Base-by-base conservation (phyloP, 1,140 invertebrate species). In the Solenopsis invicta region DNA sequence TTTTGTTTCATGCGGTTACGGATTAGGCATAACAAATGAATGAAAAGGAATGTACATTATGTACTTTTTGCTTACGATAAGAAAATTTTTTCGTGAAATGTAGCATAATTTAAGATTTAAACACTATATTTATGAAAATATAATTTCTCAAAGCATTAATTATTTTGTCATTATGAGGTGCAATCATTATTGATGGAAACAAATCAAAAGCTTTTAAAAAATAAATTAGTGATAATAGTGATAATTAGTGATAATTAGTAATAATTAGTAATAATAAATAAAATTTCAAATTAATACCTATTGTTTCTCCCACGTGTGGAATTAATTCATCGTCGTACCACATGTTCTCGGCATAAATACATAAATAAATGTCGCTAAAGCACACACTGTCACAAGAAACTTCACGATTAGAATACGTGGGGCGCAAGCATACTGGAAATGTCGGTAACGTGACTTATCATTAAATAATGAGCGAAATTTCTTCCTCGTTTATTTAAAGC, bases 401-500 rank as follows among this genome's bases (percentile, higher is more conserved):
- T 59, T 72, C 78, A 82, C 72, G 18, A 59, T 71, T 82, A 72
- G 8, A 6, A 10, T 48, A n/a, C 16, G 10, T 21, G 4, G 21
- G n/a, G 24, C 18, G 12, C 13, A 1, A 13, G 4, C 37, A 76
- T 6, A 76, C 9, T 21, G 18, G 6, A 56, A 75, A 41, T 45
- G 37, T 13, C 41, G 8, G 16, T 18, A 45, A 61, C 16, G 16
- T 54, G 16, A 12, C 10, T 4, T 6, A n/a, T 81, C 21, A n/a
- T 24, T 72, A 71, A 1, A 71, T 45, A 59, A 69, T 71, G 50
- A 81, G 29, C 6, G 6, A 52, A 48, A 29, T 78, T 72, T 67
- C 9, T 41, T 59, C 34, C 37, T 81, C 18, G 10, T 72, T 72
- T 18, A 56, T n/a, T 48, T 71, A 81, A 72, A 45, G 8, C 34